A percentile compares a stretch with the other conserved stretches of the same genome.
Conservation (phyloP, 1,140 invertebrate genomes). For the Drosophila mojavensis region DNA sequence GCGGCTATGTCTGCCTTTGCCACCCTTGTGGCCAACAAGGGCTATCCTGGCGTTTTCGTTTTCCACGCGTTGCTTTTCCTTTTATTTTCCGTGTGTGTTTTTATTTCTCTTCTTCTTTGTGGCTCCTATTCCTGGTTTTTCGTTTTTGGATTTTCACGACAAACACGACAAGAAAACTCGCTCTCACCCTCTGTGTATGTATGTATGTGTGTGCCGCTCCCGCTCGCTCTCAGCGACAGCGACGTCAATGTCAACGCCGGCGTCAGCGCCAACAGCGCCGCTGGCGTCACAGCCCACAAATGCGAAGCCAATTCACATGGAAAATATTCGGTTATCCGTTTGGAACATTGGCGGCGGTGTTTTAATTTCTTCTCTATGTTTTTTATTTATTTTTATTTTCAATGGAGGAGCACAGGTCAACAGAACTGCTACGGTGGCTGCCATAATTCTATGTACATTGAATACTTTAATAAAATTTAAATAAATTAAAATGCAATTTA, state of each 20-base stretch:
- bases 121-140: background rate
- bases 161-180: slow-evolving; percentile 41
- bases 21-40: slow-evolving; percentile 35
- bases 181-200: slow-evolving; percentile 17
- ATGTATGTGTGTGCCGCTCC: background rate
- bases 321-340: slow-evolving; percentile 69
- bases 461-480: background rate
- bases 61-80: slow-evolving; percentile 17
- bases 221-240: slow-evolving; percentile 6
- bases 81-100: slow-evolving; percentile 1
- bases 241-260: slow-evolving; percentile 21
- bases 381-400: slow-evolving; percentile 20
- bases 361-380: slow-evolving; percentile 16
- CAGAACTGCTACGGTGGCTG: slow-evolving; percentile 33
- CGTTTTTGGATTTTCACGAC: slow-evolving; percentile 18
- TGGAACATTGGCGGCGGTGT: slow-evolving; percentile 24
- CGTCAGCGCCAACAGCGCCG: slow-evolving; percentile 1
- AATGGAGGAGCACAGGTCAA: slow-evolving; percentile 48
- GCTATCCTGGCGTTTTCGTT: slow-evolving; percentile 38
- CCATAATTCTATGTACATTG: background rate
- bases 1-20: slow-evolving; percentile 20
- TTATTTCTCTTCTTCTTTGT: background rate
- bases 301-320: slow-evolving; percentile 61
- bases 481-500: no score
- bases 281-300: slow-evolving; percentile 21